Base-by-base conservation (phyloP, 2,888 invertebrate genomes). In the Cryptocephalus moraei region DNA sequence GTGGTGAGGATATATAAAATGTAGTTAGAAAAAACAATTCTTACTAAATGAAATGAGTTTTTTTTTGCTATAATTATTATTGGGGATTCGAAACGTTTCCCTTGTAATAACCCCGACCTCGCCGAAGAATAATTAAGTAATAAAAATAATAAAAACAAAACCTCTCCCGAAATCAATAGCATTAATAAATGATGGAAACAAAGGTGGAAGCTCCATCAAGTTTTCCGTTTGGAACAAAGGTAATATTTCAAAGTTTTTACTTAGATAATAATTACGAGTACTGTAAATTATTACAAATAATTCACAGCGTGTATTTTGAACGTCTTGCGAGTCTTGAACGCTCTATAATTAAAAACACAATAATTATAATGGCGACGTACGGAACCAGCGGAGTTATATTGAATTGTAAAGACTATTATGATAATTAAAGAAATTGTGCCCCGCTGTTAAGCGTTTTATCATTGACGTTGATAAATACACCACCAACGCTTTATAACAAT, bases 361-460 rank as follows among this genome's bases (percentile, higher is more conserved):
- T 44, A 42, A 45, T 49, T 44, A 47, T 40, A 39, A 39, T 46
- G 32, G 42, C 39, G 32, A 40, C 39, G 43, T 49, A 45, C 49
- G 39, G 43, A 39, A 32, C 43, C 47, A 49, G 48, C 33, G 42
- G 48, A 49, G 47, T 47, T 47, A 41, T 52, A 52, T 49, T 49
- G 49, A 49, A 52, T 48, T 49, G 48, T 46, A 45, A 47, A 48
- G 49, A 47, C 52, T 50, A 52, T 53, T 56, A 54, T 48, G 54
- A 52, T 54, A 53, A 56, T 54, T 54, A 54, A 53, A 40, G 34
- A 48, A 42, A 48, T 50, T 42, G 44, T 50, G 45, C 44, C 49
- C 49, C 47, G 50, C 36, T 36, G 36, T 36, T 36, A 36, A 11
- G 6, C 36, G 36, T 36, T 36, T 36, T 36, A 36, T 36, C 36